Conservation (phyloP, 30 jellyfish, hydroid and myxozoan genomes). For the Hydractinia echinata region DNA sequence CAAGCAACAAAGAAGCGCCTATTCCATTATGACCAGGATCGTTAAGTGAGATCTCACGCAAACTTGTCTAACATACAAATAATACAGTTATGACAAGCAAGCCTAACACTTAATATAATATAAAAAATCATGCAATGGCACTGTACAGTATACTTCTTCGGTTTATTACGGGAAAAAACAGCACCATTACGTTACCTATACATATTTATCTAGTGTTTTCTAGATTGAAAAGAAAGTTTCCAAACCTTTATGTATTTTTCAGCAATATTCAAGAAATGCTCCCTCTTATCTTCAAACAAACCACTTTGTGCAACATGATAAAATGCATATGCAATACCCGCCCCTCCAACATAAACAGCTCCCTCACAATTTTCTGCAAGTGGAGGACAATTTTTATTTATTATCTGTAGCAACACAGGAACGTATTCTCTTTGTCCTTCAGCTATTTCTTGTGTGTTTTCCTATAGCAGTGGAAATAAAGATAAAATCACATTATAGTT, state of each 20-base stretch:
- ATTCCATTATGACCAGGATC: conserved; percentile 79
- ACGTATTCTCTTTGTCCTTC: conserved; percentile 87
- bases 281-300: conserved; percentile 74
- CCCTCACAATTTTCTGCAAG: conserved; percentile 91
- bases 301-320: conserved; percentile 95
- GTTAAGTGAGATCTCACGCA: conserved; percentile 62
- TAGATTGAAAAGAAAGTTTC: neutral
- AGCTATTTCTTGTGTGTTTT: conserved; percentile 68
- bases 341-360: conserved; percentile 94
- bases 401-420: conserved; percentile 77
- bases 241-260: conserved; percentile 79
- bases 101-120: no score
- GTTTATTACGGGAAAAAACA: neutral
- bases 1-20: conserved; percentile 91
- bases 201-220: neutral
- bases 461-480: conserved; percentile 13
- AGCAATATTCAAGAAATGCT: conserved; percentile 59
- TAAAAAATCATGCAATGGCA: no score
- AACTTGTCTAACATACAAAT: conserved; percentile 46
- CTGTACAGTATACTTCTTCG: no score
- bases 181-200: neutral
- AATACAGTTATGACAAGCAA: neutral
- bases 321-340: conserved; percentile 96
- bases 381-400: conserved; percentile 88
- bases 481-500: neutral